These are phyloP conservation scores for Callimorpha dominula DNA, from an alignment of 2,888 invertebrate species.

Conservation along the genomic window DNA sequence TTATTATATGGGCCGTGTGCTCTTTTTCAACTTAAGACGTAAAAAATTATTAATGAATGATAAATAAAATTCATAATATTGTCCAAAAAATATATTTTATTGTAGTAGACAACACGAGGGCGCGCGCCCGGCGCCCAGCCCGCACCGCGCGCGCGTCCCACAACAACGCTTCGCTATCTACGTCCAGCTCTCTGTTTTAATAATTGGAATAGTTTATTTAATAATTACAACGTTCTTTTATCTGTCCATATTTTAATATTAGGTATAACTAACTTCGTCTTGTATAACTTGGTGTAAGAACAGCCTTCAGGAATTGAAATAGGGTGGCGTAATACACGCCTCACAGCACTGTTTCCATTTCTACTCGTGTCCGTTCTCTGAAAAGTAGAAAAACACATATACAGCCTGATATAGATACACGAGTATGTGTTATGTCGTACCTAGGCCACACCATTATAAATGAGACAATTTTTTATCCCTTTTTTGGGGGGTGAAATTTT, in stretches of 20 bases:
- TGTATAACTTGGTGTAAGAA: constrained; percentile 87
- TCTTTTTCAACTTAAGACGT: neutral
- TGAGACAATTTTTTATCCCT: too few relatives aligned
- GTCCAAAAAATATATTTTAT: constrained; percentile 87
- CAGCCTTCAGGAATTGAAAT: constrained; percentile 87
- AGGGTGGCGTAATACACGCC: constrained; percentile 84
- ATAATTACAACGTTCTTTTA: constrained; percentile 87
- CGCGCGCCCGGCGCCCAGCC: constrained; percentile 84
- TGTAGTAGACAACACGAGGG: constrained; percentile 86
- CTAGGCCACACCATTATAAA: too few relatives aligned
- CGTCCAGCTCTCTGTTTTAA: constrained; percentile 85
- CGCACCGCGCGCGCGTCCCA: constrained; percentile 82
- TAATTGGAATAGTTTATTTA: constrained; percentile 88
- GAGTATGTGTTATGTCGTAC: neutral
- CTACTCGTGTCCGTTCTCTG: constrained; percentile 90
- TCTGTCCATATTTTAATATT: constrained; percentile 85
- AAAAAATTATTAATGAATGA: neutral
- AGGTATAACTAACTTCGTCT: constrained; percentile 86
- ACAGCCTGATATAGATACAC: neutral
- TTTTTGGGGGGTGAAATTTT: too few relatives aligned
- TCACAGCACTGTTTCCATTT: constrained; percentile 98
- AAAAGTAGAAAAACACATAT: constrained; percentile 35
- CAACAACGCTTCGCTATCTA: constrained; percentile 86
- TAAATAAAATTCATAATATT: constrained; percentile 67
- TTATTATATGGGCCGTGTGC: too few relatives aligned